These are phyloP conservation scores for Platorchestia sp. DNA, from an alignment of 1,140 invertebrate genomes.

Conservation along the genomic window DNA sequence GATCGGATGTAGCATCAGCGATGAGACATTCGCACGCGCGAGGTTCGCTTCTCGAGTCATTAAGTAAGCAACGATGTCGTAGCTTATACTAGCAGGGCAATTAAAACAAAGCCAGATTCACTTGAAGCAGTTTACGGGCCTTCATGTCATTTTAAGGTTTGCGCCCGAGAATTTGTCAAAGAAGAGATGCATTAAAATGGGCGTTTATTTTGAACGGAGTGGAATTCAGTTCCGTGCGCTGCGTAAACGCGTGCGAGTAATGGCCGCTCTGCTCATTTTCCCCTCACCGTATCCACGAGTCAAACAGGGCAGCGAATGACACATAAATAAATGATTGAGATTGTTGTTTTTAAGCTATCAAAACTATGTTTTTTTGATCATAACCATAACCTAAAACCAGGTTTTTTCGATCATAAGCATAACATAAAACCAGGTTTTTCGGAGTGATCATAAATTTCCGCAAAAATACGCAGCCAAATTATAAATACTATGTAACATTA, in stretches of 20 bases:
- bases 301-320: too few relatives aligned
- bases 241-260: not conserved
- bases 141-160: not conserved
- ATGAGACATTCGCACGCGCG: conserved; percentile 35
- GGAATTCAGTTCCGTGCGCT: not conserved
- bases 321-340: too few relatives aligned
- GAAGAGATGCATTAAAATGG: not conserved
- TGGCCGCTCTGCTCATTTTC: too few relatives aligned
- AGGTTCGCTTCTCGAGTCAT: conserved; percentile 33
- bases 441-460: too few relatives aligned
- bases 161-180: not conserved
- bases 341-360: too few relatives aligned
- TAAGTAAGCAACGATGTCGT: conserved; percentile 22
- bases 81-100: conserved; percentile 16
- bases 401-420: too few relatives aligned
- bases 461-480: too few relatives aligned
- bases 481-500: too few relatives aligned
- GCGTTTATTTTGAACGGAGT: not conserved
- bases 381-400: too few relatives aligned
- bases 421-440: too few relatives aligned
- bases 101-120: conserved; percentile 46
- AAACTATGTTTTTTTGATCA: too few relatives aligned
- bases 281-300: too few relatives aligned
- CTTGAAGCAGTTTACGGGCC: not conserved
- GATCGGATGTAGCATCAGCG: not conserved